Evolutionary conservation across 2,797 vertebrate genomes (phyloP), one percentile per base, ranked within the genome.

Genomic region (Telmatherina bonti): DNA sequence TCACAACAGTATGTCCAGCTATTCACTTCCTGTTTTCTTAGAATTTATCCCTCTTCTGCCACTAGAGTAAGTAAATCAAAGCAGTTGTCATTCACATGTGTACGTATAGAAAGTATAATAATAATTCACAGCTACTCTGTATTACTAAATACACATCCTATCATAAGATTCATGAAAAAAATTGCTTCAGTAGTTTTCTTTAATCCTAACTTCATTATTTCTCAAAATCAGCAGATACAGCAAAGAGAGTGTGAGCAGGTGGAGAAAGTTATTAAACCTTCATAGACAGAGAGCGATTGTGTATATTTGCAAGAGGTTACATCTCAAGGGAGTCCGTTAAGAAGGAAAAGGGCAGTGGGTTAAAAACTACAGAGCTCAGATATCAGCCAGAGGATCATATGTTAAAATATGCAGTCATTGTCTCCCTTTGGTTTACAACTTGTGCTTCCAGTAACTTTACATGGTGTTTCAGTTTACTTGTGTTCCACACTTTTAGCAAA

Each of bases 321-420:
- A 64, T 84, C 62, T 76, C 59, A 26, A 30, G 30, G 76, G 83
- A 81, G 52, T 72, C 62, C 58, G 82, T 90, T 81, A 87, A 62
- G 51, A 51, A 51, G 47, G 36, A 7, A 49, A 70, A 67, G 74
- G 52, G 30, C 78, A 63, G 2, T 1, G 64, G 79, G 70, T 87
- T 85, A 88, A 90, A 83, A 54, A 69, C 59, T 45, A 9, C 1
- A 43, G 53, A 70, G 45, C 47, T 65, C 33, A 20, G 33, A 30
- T 20, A 36, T 67, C 74, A 83, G 54, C 57, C 67, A 62, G 47
- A 79, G 56, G n/a, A 55, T 62, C 36, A 31, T 38, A 61, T 70
- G 61, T 59, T 70, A 45, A 65, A 78, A 72, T 45, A 41, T 30
- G 51, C 35, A 55, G 45, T 67, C 7, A 45, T n/a, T 7, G 43